Conservation (phyloP, 2,888 invertebrate genomes). For the Athalia cordata region DNA sequence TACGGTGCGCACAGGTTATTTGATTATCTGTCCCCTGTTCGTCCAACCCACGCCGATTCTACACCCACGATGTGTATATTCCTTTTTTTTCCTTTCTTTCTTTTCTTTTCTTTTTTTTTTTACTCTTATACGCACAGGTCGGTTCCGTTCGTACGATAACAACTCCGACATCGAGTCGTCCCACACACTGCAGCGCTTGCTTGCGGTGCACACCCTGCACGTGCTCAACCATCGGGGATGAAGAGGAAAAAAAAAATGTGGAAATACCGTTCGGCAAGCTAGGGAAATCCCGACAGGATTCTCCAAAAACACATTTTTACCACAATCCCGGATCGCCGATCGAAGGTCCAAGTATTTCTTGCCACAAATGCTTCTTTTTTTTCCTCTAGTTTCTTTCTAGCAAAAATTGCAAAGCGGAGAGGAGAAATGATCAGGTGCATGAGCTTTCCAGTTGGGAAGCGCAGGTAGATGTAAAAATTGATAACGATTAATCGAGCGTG, state of each 20-base stretch:
- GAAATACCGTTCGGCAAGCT: too few species aligned
- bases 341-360: neutral
- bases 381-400: too few species aligned
- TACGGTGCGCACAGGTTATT: constrained; percentile 73
- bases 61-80: constrained; percentile 35
- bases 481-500: neutral
- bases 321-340: too few species aligned
- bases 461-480: neutral
- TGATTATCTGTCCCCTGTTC: constrained; percentile 66
- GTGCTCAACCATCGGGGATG: too few species aligned
- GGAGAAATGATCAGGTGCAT: too few species aligned
- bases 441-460: too few species aligned
- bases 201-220: too few species aligned
- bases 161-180: neutral
- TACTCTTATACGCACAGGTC: neutral
- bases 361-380: neutral
- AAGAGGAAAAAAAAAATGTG: neutral
- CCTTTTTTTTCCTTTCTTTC: too few species aligned
- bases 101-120: constrained; percentile 24
- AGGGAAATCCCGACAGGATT: too few species aligned
- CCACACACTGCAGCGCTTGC: too few species aligned
- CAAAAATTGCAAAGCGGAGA: too few species aligned
- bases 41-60: neutral
- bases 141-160: constrained; percentile 30
- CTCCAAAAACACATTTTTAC: too few species aligned